Evolutionary conservation across 1,140 invertebrate genomes (phyloP), one percentile per base, ranked within the genome.

Genomic region (Papilio xuthus): DNA sequence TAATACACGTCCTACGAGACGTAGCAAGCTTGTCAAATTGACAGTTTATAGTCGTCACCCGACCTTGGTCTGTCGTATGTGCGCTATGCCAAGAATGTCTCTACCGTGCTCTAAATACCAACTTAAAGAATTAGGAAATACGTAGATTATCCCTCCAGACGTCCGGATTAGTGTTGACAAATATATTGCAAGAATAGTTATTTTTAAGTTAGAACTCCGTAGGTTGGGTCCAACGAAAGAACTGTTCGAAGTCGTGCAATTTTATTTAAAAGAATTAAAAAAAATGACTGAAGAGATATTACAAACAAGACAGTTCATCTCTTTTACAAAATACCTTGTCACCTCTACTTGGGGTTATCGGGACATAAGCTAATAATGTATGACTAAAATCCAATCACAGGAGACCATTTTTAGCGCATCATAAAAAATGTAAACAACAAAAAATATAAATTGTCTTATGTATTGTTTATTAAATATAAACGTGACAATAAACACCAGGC

Each of bases 11-110:
- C 37, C 18, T 41, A 32, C 15, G 70, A 42, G 70, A 72, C 71
- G 18, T 47, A 26, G 23, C 20, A 26, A 73, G 12, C 42, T 23
- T 47, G 71, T 47, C 71, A 47, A 73, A 73, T 73, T 73, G 71
- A 73, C 42, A 73, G 71, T 73, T 73, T 72, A 47, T 72, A 42
- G 41, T 47, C 23, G 41, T 44, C 37, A 47, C 4, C n/a, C 41
- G 12, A 72, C 70, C 42, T 72, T 72, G 9, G 70, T 47, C 12
- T 23, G n/a, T 10, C 42, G 20, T 15, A n/a, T n/a, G n/a, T n/a
- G 47, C 9, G 8, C 42, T 42, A 42, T 72, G 70, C 70, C 70
- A 72, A 72, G 70, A 72, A 72, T 44, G 41, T 20, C 41, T 44
- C 41, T 41, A 23, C 12, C 60, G 60, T 63, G 60, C 26, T 23